phyloP scores from a whole-genome alignment of 1,140 invertebrate genomes.

The Drosophila pandora region DNA sequence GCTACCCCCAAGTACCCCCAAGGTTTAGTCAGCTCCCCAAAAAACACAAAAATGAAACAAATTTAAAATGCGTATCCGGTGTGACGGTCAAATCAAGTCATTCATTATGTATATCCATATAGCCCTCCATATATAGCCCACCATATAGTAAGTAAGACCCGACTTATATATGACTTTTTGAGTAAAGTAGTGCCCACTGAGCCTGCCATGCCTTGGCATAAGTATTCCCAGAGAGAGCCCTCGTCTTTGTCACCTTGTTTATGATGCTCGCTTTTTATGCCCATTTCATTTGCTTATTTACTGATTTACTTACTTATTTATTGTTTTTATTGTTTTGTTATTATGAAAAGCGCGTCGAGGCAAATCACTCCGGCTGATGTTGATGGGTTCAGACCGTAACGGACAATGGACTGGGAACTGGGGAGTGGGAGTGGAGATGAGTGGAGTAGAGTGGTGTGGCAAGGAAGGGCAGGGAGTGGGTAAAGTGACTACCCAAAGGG shows the following conservation, averaged over 20 bases:
- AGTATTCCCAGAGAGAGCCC: constrained; percentile 25
- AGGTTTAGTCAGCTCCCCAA: constrained; percentile 19
- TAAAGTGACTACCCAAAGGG: not conserved
- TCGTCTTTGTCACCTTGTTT: constrained; percentile 52
- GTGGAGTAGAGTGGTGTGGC: not conserved
- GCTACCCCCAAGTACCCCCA: constrained; percentile 4
- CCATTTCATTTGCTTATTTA: constrained; percentile 51
- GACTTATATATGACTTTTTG: constrained; percentile 21
- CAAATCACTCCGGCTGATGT: constrained; percentile 34
- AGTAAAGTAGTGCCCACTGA: constrained; percentile 26
- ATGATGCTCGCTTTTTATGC: constrained; percentile 42
- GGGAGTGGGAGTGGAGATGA: constrained; percentile 2
- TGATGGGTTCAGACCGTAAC: constrained; percentile 48
- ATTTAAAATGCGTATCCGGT: constrained; percentile 58
- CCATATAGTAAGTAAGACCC: constrained; percentile 11
- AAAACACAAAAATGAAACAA: constrained; percentile 29
- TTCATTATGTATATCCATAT: constrained; percentile 47
- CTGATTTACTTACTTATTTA: constrained; percentile 36
- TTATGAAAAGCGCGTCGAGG: constrained; percentile 40
- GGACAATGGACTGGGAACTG: constrained; percentile 27
- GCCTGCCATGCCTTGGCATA: constrained; percentile 40
- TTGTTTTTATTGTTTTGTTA: constrained; percentile 42
- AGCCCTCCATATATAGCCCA: not conserved
- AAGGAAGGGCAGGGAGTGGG: not conserved
- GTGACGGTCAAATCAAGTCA: constrained; percentile 40